Conservation (phyloP, 2,888 invertebrate genomes). For the Diaperis boleti region DNA sequence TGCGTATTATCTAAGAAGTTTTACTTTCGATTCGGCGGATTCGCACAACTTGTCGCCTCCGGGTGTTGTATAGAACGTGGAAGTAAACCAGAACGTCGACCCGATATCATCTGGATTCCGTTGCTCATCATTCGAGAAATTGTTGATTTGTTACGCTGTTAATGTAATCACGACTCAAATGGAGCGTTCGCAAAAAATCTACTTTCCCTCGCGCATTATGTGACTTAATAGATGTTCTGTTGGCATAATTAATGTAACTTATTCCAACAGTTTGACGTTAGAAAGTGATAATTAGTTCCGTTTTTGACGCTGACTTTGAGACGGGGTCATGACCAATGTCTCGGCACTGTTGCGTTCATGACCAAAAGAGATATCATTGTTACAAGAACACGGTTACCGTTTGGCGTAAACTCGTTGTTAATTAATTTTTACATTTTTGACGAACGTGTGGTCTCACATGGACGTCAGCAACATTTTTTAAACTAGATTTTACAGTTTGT, state of each 20-base stretch:
- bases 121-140: slow-evolving; percentile 35
- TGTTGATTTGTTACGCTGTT: slow-evolving; percentile 29
- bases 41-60: too few species aligned
- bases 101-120: slow-evolving; percentile 41
- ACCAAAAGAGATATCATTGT: background rate
- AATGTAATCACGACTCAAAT: slow-evolving; percentile 29
- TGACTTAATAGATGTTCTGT: slow-evolving; percentile 28
- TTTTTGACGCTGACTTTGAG: slow-evolving; percentile 26
- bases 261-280: slow-evolving; percentile 9
- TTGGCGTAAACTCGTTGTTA: background rate
- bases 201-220: slow-evolving; percentile 28
- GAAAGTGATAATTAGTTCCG: slow-evolving; percentile 37
- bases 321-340: slow-evolving; percentile 12
- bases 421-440: background rate
- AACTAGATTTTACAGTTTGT: background rate
- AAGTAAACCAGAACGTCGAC: slow-evolving; percentile 54
- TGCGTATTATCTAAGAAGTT: slow-evolving; percentile 24
- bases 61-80: slow-evolving; percentile 5
- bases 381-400: background rate
- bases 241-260: slow-evolving; percentile 27
- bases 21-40: slow-evolving; percentile 3
- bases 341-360: too few species aligned
- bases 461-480: background rate
- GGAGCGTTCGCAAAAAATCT: slow-evolving; percentile 21
- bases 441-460: too few species aligned